Evolutionary conservation across 2,113 vertebrate species (phyloP).

Genomic region (Geococcyx californianus): DNA sequence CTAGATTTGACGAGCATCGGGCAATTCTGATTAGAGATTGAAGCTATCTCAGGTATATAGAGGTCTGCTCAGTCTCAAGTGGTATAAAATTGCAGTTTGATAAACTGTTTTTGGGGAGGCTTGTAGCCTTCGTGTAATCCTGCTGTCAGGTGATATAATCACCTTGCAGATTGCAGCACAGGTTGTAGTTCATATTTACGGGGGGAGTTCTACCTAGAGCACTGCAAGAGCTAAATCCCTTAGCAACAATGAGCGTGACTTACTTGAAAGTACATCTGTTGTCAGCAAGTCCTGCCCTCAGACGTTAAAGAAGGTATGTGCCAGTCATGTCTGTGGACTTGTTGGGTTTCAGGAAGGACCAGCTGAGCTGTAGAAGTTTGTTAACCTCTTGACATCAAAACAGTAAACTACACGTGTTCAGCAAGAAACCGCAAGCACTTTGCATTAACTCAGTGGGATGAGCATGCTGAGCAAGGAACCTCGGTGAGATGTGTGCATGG

Average conservation of each 20-base stretch:
- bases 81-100: neutral
- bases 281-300: neutral
- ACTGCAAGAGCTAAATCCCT: neutral
- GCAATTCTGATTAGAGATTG: too few relatives aligned
- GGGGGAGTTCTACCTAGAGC: neutral
- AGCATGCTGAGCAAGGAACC: slow-evolving; percentile 7
- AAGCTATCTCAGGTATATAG: neutral
- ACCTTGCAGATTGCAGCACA: rapidly evolving
- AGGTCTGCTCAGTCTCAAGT: neutral
- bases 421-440: neutral
- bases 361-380: neutral
- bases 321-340: rapidly evolving
- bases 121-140: neutral
- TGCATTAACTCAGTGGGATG: neutral
- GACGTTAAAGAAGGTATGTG: neutral
- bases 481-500: rapidly evolving
- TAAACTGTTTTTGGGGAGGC: neutral
- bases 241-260: neutral
- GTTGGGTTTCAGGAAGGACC: neutral
- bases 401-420: neutral
- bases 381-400: neutral
- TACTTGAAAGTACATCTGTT: neutral
- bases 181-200: neutral
- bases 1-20: neutral
- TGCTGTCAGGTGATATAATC: neutral